Conservation (phyloP, 2,888 invertebrate species). For the Yponomeuta cagnagella region DNA sequence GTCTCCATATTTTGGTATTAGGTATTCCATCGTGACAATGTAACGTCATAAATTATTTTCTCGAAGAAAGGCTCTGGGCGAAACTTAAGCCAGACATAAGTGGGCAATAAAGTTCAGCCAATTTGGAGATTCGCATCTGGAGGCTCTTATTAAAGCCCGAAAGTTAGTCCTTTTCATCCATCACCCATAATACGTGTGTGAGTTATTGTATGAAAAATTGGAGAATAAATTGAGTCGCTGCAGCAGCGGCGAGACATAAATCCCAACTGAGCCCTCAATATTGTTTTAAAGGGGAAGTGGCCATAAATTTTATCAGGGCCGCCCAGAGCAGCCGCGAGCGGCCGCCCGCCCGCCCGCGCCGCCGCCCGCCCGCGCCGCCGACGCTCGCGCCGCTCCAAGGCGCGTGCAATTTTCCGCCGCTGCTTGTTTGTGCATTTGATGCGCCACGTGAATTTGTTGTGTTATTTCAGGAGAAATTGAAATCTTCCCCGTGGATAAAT, state of each 20-base stretch:
- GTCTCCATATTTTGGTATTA: not conserved
- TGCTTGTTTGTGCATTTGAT: constrained; percentile 56
- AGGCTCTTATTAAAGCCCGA: constrained; percentile 76
- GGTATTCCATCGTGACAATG: constrained; percentile 50
- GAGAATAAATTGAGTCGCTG: constrained; percentile 77
- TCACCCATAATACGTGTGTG: constrained; percentile 76
- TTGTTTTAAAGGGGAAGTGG: constrained; percentile 77
- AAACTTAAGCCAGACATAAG: constrained; percentile 76
- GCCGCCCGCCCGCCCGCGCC: constrained; percentile 25
- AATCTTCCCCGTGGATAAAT: constrained; percentile 40
- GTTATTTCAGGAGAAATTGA: constrained; percentile 50
- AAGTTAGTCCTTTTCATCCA: constrained; percentile 77
- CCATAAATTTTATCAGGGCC: constrained; percentile 76
- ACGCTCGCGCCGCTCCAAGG: constrained; percentile 28
- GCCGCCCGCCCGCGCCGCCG: constrained; percentile 26
- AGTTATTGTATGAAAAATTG: constrained; percentile 77
- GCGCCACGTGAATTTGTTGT: constrained; percentile 53
- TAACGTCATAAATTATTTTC: constrained; percentile 71
- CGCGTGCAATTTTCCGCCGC: constrained; percentile 66
- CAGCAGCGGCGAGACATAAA: constrained; percentile 76
- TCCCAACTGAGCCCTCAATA: constrained; percentile 77
- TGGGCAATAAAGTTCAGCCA: constrained; percentile 76
- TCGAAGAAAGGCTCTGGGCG: constrained; percentile 69
- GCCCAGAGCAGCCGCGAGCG: constrained; percentile 50
- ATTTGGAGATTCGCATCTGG: constrained; percentile 77